These are phyloP conservation scores for Drosophila histrio DNA, from an alignment of 2,888 invertebrate species.

Conservation along the genomic window DNA sequence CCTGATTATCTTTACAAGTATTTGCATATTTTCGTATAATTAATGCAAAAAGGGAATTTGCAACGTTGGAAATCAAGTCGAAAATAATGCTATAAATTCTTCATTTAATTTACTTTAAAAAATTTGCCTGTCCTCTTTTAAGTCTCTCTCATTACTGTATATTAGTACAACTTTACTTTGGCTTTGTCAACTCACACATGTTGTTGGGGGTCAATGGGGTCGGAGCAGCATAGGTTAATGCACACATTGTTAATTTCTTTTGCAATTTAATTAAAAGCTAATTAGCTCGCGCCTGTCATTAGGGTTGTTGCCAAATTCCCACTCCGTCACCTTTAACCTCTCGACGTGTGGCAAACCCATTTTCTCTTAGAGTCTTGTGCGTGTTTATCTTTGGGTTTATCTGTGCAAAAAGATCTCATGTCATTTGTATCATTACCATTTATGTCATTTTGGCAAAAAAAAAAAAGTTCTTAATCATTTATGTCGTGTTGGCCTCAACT, in stretches of 20 bases:
- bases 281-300: slow-evolving; percentile 60
- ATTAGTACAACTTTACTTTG: slow-evolving; percentile 25
- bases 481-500: background rate
- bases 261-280: slow-evolving; percentile 67
- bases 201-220: slow-evolving; percentile 1
- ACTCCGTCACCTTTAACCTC: slow-evolving; percentile 1
- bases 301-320: slow-evolving; percentile 29
- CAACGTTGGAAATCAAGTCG: no score
- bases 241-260: slow-evolving; percentile 40
- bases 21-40: no score
- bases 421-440: background rate
- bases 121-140: background rate
- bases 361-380: slow-evolving; percentile 11
- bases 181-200: slow-evolving; percentile 5
- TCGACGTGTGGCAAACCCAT: slow-evolving; percentile 16
- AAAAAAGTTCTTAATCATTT: slow-evolving; percentile 6
- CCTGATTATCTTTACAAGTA: no score
- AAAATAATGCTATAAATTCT: no score
- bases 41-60: background rate
- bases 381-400: slow-evolving; percentile 25
- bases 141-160: slow-evolving; percentile 12
- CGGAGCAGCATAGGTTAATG: slow-evolving; percentile 20
- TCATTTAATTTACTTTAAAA: background rate
- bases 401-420: background rate
- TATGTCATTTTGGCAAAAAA: background rate